These are phyloP conservation scores for Philypnodon macrostomus DNA, from an alignment of 2,797 vertebrate species.

Conservation along the genomic window DNA sequence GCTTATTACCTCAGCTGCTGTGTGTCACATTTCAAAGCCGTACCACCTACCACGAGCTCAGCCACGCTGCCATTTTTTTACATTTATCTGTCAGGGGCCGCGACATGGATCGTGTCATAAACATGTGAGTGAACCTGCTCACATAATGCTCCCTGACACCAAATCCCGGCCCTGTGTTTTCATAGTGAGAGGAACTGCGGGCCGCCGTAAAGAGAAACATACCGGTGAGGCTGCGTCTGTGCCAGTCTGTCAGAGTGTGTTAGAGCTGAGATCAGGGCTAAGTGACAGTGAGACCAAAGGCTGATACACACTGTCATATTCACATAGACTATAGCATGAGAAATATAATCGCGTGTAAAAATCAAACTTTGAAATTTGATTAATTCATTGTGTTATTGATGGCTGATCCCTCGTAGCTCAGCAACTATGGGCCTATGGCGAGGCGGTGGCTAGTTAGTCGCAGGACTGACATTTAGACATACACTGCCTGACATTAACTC, in stretches of 20 bases:
- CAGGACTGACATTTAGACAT: too few relatives aligned
- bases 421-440: too few relatives aligned
- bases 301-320: conserved; percentile 24
- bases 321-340: too few relatives aligned
- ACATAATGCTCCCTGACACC: conserved; percentile 65
- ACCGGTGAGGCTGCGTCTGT: conserved; percentile 66
- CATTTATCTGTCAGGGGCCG: conserved; percentile 34
- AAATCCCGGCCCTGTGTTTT: conserved; percentile 68
- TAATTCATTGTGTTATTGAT: too few relatives aligned
- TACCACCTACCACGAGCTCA: not conserved
- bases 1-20: not conserved
- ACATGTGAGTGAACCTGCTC: conserved; percentile 27
- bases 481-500: too few relatives aligned
- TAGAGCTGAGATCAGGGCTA: too few relatives aligned
- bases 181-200: conserved; percentile 55
- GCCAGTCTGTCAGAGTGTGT: conserved; percentile 66
- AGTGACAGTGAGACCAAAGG: conserved; percentile 52
- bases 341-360: too few relatives aligned
- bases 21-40: conserved; percentile 17
- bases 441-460: too few relatives aligned
- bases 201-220: conserved; percentile 72
- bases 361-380: too few relatives aligned
- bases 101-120: conserved; percentile 51
- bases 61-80: conserved; percentile 12
- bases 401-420: too few relatives aligned